Evolutionary conservation across 1,140 invertebrate genomes (phyloP), one percentile per base, ranked within the genome.

Genomic region (Penaeus chinensis): DNA sequence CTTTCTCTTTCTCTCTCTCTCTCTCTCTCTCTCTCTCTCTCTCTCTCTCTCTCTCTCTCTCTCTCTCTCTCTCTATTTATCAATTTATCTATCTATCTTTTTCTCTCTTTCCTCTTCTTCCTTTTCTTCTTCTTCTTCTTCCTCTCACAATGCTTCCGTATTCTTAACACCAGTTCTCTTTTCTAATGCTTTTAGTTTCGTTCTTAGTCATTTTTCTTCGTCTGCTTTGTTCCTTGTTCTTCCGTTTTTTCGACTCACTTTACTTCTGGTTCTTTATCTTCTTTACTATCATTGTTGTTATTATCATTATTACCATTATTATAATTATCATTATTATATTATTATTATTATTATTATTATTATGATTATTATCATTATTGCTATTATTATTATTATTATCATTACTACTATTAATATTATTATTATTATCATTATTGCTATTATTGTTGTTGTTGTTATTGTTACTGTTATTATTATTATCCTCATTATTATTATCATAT

Each of bases 91-190:
- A 20, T 32, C 47, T 80, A 24, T 24, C 24, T 42, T 42, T 60
- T 60, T 24, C 37, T 80, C 78, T 60, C 24, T 24, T 60, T 80
- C 78, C 32, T 80, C 78, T 60, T 60, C 47, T 27, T 80, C 47
- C 37, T 22, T 32, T 60, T 60, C 78, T 27, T 80, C 47, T 27
- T 60, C 47, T 27, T 80, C 78, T 60, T 60, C 78, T 80, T 60
- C 47, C 37, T 80, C 78, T 80, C 78, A 80, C 78, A 80, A 80
- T 11, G 54, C 47, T 60, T 80, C 37, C 37, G 32, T 80, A 18
- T 80, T 42, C 37, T 42, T 42, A 18, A 20, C 74, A 20, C 27
- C 27, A 13, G 16, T 32, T 76, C 27, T 76, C 27, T 76, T 32
- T 32, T 81, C 47, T 81, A 20, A 54, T 32, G 42, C 47, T 81